Evolutionary conservation across 1,140 invertebrate genomes (phyloP).

Genomic region (Drosophila simulans): DNA sequence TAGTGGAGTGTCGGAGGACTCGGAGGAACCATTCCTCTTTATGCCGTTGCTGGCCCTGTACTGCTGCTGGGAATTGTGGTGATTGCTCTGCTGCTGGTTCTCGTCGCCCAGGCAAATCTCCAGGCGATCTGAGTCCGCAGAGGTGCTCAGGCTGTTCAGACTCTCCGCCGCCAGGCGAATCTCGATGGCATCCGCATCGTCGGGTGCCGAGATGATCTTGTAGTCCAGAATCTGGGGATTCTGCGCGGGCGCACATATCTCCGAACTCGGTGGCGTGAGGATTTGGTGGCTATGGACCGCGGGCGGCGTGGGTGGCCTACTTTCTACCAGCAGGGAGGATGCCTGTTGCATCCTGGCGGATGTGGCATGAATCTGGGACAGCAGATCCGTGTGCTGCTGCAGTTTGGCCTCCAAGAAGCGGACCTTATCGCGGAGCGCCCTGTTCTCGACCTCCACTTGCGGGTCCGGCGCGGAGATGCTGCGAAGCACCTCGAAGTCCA

Average conservation of each 20-base stretch:
- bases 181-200: slow-evolving; percentile 69
- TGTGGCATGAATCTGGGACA: slow-evolving; percentile 67
- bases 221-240: slow-evolving; percentile 64
- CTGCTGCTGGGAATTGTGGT: background rate
- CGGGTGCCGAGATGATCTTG: slow-evolving; percentile 65
- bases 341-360: slow-evolving; percentile 61
- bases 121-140: slow-evolving; percentile 69
- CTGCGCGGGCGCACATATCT: slow-evolving; percentile 49
- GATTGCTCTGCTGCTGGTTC: slow-evolving; percentile 19
- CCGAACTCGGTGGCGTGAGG: slow-evolving; percentile 65
- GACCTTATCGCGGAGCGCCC: slow-evolving; percentile 63
- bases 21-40: slow-evolving; percentile 30
- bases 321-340: slow-evolving; percentile 8
- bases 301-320: slow-evolving; percentile 33
- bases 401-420: slow-evolving; percentile 67
- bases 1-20: slow-evolving; percentile 15
- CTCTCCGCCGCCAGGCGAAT: slow-evolving; percentile 72
- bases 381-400: slow-evolving; percentile 64
- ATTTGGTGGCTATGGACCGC: slow-evolving; percentile 46
- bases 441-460: slow-evolving; percentile 49
- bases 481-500: slow-evolving; percentile 59
- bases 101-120: slow-evolving; percentile 68
- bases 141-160: slow-evolving; percentile 67
- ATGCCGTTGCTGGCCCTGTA: slow-evolving; percentile 20
- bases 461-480: slow-evolving; percentile 21